Evolutionary conservation across 2,888 invertebrate species (phyloP).

Genomic region (Drosophila mettleri): DNA sequence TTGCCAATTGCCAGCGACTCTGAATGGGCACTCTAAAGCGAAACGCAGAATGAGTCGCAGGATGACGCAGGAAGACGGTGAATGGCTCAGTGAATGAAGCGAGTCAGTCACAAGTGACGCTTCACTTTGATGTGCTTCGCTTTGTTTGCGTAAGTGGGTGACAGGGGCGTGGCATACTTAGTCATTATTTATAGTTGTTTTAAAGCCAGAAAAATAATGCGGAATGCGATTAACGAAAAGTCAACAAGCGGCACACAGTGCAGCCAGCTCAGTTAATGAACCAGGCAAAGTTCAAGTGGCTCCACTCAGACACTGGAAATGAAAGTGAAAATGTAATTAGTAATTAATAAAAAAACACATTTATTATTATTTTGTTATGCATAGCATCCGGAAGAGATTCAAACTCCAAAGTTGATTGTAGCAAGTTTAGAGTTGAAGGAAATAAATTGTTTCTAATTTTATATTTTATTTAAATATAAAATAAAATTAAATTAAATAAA

Average conservation of each 20-base stretch:
- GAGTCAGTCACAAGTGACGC: constrained; percentile 39
- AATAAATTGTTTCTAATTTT: too few species aligned
- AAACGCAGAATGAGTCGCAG: constrained; percentile 5
- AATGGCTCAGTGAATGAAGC: constrained; percentile 30
- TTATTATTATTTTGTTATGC: too few species aligned
- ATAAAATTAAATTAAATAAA: too few species aligned
- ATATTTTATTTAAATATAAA: too few species aligned
- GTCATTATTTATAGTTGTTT: constrained; percentile 42
- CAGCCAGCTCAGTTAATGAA: constrained; percentile 22
- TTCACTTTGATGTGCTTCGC: constrained; percentile 54
- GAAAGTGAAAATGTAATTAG: constrained; percentile 3
- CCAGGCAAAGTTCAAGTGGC: constrained; percentile 17
- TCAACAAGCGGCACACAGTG: constrained; percentile 4
- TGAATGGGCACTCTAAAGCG: constrained; percentile 19
- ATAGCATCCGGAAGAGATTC: too few species aligned
- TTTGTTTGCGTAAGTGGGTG: constrained; percentile 21
- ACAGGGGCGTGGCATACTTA: constrained; percentile 30
- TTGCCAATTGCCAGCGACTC: constrained; percentile 47
- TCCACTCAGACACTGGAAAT: neutral
- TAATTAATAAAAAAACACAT: too few species aligned
- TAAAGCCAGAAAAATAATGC: constrained; percentile 39
- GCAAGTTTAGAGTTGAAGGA: neutral
- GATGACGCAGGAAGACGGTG: constrained; percentile 17
- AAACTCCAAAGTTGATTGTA: neutral
- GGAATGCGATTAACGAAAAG: constrained; percentile 1